Evolutionary conservation across 1,140 invertebrate genomes (phyloP).

Genomic region (Drosophila mayri): DNA sequence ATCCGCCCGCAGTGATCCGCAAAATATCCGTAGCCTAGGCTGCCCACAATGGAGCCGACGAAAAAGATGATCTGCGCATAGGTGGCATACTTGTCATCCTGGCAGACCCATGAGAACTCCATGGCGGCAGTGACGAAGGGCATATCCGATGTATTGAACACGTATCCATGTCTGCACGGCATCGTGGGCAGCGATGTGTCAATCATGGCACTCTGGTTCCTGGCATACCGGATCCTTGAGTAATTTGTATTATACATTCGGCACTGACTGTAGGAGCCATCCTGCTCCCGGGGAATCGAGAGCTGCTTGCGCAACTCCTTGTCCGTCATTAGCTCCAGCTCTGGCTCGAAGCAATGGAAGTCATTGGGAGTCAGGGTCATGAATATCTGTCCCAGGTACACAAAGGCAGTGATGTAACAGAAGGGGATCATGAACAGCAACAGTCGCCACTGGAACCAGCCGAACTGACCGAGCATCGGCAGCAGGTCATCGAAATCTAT

Average conservation of each 20-base stretch:
- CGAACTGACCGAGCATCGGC: slow-evolving; percentile 93
- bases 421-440: slow-evolving; percentile 94
- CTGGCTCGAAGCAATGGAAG: slow-evolving; percentile 91
- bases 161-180: slow-evolving; percentile 89
- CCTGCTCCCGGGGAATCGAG: slow-evolving; percentile 87
- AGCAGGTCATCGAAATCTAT: slow-evolving; percentile 93
- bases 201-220: slow-evolving; percentile 82
- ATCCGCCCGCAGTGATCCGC: slow-evolving; percentile 93
- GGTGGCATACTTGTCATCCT: slow-evolving; percentile 89
- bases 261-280: slow-evolving; percentile 87
- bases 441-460: slow-evolving; percentile 92
- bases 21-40: slow-evolving; percentile 92
- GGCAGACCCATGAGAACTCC: slow-evolving; percentile 93
- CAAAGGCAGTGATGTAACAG: slow-evolving; percentile 92
- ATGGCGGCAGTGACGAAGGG: slow-evolving; percentile 91
- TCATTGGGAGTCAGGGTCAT: slow-evolving; percentile 91
- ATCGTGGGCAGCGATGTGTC: slow-evolving; percentile 87
- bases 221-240: slow-evolving; percentile 85
- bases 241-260: slow-evolving; percentile 90
- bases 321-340: slow-evolving; percentile 82
- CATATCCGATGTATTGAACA: slow-evolving; percentile 89
- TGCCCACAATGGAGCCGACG: slow-evolving; percentile 92
- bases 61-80: slow-evolving; percentile 93
- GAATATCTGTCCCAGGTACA: slow-evolving; percentile 94
- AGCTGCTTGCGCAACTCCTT: slow-evolving; percentile 72